Evolutionary conservation across 92 coral and sea anemone species (phyloP).

Genomic region (Meandrina meandrites): DNA sequence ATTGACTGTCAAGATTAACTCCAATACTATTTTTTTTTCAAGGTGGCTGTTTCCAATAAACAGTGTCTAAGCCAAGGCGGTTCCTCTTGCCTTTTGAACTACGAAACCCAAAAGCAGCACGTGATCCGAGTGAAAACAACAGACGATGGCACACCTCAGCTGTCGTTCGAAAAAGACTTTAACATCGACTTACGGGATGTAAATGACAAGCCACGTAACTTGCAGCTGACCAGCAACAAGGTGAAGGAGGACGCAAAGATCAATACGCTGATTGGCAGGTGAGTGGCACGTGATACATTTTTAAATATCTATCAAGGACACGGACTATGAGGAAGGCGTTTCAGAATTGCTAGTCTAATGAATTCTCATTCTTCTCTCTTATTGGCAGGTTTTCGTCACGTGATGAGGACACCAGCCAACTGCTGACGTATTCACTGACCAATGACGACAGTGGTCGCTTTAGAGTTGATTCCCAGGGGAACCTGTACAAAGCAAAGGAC

Average conservation of each 20-base stretch:
- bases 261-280: conserved; percentile 71
- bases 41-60: conserved; percentile 80
- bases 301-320: neutral
- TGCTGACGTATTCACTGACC: conserved; percentile 67
- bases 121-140: conserved; percentile 69
- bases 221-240: conserved; percentile 69
- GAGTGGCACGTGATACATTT: conserved; percentile 39
- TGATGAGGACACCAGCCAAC: conserved; percentile 79
- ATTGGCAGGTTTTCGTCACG: conserved; percentile 55
- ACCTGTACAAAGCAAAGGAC: conserved; percentile 71
- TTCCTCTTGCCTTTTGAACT: conserved; percentile 75
- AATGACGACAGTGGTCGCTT: conserved; percentile 90
- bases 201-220: conserved; percentile 90
- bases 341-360: neutral
- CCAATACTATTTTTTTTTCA: neutral
- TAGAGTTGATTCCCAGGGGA: conserved; percentile 70
- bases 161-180: conserved; percentile 57
- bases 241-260: conserved; percentile 80
- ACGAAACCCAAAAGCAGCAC: conserved; percentile 64
- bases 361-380: neutral
- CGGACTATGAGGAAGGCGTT: neutral
- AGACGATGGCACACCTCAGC: conserved; percentile 80
- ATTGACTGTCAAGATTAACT: neutral
- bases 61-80: conserved; percentile 87
- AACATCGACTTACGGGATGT: conserved; percentile 70